Conservation (phyloP, 2,888 invertebrate genomes). For the Drosophila heteroneura region DNA sequence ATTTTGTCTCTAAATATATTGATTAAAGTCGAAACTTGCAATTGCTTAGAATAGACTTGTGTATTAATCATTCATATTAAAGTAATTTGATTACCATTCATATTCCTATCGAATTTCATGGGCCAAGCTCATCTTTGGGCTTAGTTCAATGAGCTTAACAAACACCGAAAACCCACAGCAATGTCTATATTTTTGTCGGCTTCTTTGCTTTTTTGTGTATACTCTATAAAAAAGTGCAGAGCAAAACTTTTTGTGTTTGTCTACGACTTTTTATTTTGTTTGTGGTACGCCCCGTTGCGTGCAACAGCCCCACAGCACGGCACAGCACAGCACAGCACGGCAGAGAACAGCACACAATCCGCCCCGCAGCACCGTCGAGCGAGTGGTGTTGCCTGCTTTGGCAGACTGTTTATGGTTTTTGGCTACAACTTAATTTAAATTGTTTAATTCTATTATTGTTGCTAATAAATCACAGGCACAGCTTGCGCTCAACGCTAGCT, state of each 20-base stretch:
- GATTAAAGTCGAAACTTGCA: background rate
- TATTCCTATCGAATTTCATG: background rate
- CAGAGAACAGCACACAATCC: background rate
- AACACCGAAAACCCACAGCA: background rate
- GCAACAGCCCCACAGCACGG: conserved; percentile 8
- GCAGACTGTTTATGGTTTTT: conserved; percentile 81
- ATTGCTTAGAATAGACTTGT: background rate
- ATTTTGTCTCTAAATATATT: background rate
- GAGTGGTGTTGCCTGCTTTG: conserved; percentile 54
- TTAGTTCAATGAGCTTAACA: conserved; percentile 8
- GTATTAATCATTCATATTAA: no score
- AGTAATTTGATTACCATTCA: no score
- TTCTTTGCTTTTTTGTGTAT: background rate
- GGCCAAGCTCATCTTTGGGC: conserved; percentile 9
- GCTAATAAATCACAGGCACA: conserved; percentile 83
- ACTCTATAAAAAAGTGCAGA: conserved; percentile 23
- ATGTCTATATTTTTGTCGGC: background rate
- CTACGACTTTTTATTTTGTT: conserved; percentile 20
- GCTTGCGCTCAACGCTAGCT: conserved; percentile 74
- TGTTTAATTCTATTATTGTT: conserved; percentile 84
- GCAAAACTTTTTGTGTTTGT: conserved; percentile 7
- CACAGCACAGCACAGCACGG: background rate
- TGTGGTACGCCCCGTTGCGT: conserved; percentile 60
- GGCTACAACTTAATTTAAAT: conserved; percentile 84
- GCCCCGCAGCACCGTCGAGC: conserved; percentile 13